phyloP scores from a whole-genome alignment of 2,797 vertebrate species.

The Philypnodon macrostomus region DNA sequence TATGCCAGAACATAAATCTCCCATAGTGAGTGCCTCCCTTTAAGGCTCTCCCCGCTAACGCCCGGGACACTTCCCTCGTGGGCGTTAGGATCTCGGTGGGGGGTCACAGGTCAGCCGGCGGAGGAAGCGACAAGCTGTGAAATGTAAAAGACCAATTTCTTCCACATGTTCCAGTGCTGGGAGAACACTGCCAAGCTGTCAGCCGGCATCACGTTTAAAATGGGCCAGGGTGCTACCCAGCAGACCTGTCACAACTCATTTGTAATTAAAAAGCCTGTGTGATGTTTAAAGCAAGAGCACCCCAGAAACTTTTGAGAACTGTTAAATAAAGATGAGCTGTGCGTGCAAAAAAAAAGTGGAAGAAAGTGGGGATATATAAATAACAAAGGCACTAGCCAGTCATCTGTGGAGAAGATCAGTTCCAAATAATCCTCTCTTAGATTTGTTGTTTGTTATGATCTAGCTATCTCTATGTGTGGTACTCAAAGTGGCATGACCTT shows the following conservation, averaged over 20 bases:
- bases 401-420: conserved; percentile 70
- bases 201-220: conserved; percentile 85
- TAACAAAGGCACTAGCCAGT: conserved; percentile 63
- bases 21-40: conserved; percentile 67
- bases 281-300: conserved; percentile 90
- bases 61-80: conserved; percentile 92
- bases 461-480: too few relatives aligned
- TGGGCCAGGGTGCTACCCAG: conserved; percentile 85
- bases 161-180: conserved; percentile 94
- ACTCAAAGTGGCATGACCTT: conserved; percentile 23
- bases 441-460: too few relatives aligned
- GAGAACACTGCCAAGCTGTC: conserved; percentile 88
- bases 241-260: conserved; percentile 93
- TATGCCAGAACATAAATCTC: conserved; percentile 80
- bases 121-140: conserved; percentile 99
- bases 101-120: conserved; percentile 91
- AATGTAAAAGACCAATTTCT: conserved; percentile 99
- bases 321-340: conserved; percentile 84
- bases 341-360: conserved; percentile 48
- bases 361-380: conserved; percentile 63
- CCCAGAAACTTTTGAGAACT: conserved; percentile 78
- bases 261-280: conserved; percentile 87
- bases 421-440: conserved; percentile 64
- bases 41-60: conserved; percentile 53
- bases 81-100: conserved; percentile 88